Base-by-base conservation (phyloP, 2,888 invertebrate species). In the Lycaena phlaeas region DNA sequence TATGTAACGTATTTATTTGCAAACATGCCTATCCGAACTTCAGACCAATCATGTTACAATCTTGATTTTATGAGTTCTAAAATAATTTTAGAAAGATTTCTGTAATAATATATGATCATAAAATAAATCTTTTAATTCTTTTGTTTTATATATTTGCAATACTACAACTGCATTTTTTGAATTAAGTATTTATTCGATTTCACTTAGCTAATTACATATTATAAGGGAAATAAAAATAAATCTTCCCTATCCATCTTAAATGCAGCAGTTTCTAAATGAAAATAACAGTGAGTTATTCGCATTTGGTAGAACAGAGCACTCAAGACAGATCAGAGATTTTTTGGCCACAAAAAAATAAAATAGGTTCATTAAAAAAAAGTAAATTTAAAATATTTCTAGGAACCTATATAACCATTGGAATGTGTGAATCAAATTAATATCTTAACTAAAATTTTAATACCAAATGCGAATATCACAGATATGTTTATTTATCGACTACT, bases 401-500 rank as follows among this genome's bases (percentile, higher is more conserved):
- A 51, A 45, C 48, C 42, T 52, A 60, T 51, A 51, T 58, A 50
- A 44, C 45, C 46, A 28, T 70, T 75, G 76, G 76, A 77, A 76
- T 74, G 77, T 75, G 70, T 53, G 53, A 54, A 59, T 53, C 47
- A 53, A 59, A 57, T 51, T 46, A 28, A 51, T 46, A 45, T 36
- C 45, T 56, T 52, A 55, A 54, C 54, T 51, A 54, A 53, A 66
- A 67, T 66, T 72, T 46, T 55, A 63, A 60, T 60, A 79, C 82
- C 82, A 84, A 84, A 84, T 84, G 82, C 82, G 82, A 84, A 84
- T 81, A 82, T 84, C 82, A 84, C 82, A 84, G 79, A 70, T 68
- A 47, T 57, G 49, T 57, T 59, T 53, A 45, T 53, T 48, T 57
- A 49, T 53, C 56, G 54, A 69, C 76, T 66, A 79, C 82, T 84